A percentile compares a stretch with the other conserved stretches of the same genome.
Conservation (phyloP, 2,797 vertebrate species). For the Cryptoprocta ferox region DNA sequence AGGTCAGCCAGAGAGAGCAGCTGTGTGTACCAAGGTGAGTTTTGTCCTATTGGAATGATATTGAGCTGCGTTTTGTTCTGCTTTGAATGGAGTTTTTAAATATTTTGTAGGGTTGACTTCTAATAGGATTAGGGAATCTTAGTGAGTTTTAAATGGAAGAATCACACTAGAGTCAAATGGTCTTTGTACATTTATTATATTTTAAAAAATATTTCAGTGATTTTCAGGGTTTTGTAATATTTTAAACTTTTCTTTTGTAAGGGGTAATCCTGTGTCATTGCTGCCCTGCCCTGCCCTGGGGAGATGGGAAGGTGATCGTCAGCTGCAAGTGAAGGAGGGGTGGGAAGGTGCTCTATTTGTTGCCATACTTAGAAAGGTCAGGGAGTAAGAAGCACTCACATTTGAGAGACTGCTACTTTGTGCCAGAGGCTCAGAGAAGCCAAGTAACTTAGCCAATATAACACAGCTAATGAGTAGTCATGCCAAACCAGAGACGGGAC, state of each 20-base stretch:
- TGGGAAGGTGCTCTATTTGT: background rate
- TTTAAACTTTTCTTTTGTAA: background rate
- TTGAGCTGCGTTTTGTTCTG: background rate
- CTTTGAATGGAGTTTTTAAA: background rate
- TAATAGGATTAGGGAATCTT: slow-evolving; percentile 27
- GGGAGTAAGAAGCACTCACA: background rate
- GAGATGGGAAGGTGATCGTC: background rate
- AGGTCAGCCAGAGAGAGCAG: background rate
- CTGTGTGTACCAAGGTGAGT: background rate
- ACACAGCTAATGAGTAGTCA: background rate
- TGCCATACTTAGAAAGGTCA: background rate
- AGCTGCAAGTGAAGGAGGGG: background rate
- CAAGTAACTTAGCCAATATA: background rate
- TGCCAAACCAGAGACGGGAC: too few relatives aligned
- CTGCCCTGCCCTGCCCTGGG: background rate
- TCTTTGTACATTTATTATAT: background rate
- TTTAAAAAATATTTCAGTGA: background rate
- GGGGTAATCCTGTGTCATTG: background rate
- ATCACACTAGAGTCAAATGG: background rate
- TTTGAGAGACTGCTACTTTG: background rate
- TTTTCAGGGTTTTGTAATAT: background rate
- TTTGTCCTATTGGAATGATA: background rate
- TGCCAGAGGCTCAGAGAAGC: background rate
- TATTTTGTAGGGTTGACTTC: background rate
- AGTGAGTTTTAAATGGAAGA: background rate